A percentile compares a stretch with the other conserved stretches of the same genome.
phyloP scores from a whole-genome alignment of 23 tunicate species.

The Oikopleura dioica region DNA sequence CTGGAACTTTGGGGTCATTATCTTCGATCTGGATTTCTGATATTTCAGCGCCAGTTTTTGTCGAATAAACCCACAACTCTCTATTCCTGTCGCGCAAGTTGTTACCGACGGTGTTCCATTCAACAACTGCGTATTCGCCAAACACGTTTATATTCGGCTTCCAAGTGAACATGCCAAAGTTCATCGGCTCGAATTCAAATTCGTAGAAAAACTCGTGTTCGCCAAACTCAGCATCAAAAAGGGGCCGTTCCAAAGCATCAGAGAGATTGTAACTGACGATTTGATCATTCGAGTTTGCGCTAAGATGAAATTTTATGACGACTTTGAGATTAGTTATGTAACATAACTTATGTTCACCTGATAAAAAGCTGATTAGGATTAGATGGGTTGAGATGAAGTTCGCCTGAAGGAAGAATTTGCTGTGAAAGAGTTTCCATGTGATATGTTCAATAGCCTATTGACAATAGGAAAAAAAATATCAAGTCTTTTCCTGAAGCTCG shows the following conservation, averaged over 20 bases:
- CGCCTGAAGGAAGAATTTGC: too few relatives aligned
- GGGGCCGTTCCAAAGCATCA: neutral
- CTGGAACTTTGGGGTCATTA: neutral
- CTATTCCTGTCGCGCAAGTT: neutral
- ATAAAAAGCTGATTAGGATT: too few relatives aligned
- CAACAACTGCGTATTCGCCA: neutral
- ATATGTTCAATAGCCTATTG: too few relatives aligned
- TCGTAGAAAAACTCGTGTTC: neutral
- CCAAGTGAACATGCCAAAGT: neutral
- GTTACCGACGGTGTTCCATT: neutral
- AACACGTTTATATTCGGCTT: neutral
- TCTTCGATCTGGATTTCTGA: neutral
- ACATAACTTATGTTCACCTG: too few relatives aligned
- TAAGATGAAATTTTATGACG: neutral
- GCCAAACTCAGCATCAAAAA: neutral
- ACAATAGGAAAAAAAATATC: too few relatives aligned
- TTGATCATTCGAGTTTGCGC: neutral
- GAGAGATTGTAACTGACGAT: neutral
- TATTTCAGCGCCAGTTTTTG: neutral
- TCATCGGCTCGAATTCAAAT: neutral
- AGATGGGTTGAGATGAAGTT: too few relatives aligned
- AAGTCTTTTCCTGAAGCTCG: too few relatives aligned
- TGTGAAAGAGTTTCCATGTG: too few relatives aligned
- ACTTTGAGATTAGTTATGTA: too few relatives aligned
- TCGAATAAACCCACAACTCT: neutral